Conservation (phyloP, 2,888 invertebrate genomes). For the Campopleginae sp. region DNA sequence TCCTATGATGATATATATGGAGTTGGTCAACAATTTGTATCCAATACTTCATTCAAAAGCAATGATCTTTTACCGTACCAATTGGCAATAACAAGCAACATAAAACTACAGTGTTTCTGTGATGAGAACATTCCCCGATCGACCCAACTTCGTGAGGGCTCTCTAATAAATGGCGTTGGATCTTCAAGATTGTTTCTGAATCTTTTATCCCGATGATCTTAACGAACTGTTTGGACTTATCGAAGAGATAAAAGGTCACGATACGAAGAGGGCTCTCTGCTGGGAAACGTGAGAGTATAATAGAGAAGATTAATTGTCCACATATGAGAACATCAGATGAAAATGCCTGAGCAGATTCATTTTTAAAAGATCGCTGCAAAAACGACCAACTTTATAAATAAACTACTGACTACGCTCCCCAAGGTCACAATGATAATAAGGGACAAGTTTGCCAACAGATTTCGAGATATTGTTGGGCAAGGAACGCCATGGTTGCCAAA, state of each 20-base stretch:
- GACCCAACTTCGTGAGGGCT: conserved; percentile 22
- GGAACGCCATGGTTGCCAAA: neutral
- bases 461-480: neutral
- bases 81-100: conserved; percentile 20
- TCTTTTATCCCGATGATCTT: conserved; percentile 23
- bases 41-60: conserved; percentile 2
- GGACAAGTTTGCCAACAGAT: neutral
- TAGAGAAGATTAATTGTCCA: neutral
- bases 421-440: neutral
- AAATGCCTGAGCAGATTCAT: too few relatives aligned
- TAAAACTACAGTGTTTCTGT: neutral
- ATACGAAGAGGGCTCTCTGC: neutral
- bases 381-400: neutral
- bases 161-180: conserved; percentile 15
- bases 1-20: neutral
- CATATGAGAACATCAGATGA: too few relatives aligned
- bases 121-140: conserved; percentile 10
- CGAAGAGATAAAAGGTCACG: conserved; percentile 4
- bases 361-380: too few relatives aligned
- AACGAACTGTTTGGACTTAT: conserved; percentile 45
- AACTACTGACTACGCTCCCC: neutral
- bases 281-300: neutral
- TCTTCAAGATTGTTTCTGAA: neutral
- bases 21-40: neutral
- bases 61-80: conserved; percentile 6